Percentiles rank a stretch among this genome's conserved stretches.
These are phyloP conservation scores for Grantiella picta DNA, from an alignment of 2,113 vertebrate genomes.

Conservation along the genomic window DNA sequence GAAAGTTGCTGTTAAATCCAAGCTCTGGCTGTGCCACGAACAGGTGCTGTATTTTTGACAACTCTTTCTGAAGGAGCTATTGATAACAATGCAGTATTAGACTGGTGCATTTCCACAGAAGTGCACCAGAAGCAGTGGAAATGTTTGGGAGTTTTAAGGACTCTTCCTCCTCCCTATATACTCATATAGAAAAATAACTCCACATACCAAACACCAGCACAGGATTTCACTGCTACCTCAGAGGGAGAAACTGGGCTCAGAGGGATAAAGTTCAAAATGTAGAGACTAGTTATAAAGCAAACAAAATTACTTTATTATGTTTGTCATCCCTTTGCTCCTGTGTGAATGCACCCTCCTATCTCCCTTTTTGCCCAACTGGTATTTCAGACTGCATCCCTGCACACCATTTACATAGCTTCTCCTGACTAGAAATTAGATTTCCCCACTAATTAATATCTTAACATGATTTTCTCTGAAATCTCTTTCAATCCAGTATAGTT, in stretches of 20 bases:
- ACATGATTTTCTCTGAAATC: neutral
- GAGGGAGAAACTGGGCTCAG: neutral
- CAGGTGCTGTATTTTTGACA: neutral
- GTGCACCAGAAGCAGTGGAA: neutral
- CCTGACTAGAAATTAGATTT: neutral
- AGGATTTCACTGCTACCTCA: neutral
- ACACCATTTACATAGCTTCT: neutral
- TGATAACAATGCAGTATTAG: neutral
- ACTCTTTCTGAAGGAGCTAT: neutral
- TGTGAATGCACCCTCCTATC: neutral
- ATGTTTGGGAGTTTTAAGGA: neutral
- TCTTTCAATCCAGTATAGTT: neutral
- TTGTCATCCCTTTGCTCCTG: conserved; percentile 32
- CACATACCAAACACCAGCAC: neutral
- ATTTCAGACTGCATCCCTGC: conserved; percentile 26
- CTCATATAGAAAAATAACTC: neutral
- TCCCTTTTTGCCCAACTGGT: neutral
- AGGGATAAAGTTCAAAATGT: conserved; percentile 10
- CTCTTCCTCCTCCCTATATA: neutral
- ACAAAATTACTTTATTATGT: neutral
- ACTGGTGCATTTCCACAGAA: neutral
- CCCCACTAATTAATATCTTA: neutral
- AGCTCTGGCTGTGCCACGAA: neutral
- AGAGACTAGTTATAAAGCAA: conserved; percentile 12
- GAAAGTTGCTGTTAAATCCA: neutral